Base-by-base conservation (phyloP, 2,797 vertebrate genomes). In the Huso huso region DNA sequence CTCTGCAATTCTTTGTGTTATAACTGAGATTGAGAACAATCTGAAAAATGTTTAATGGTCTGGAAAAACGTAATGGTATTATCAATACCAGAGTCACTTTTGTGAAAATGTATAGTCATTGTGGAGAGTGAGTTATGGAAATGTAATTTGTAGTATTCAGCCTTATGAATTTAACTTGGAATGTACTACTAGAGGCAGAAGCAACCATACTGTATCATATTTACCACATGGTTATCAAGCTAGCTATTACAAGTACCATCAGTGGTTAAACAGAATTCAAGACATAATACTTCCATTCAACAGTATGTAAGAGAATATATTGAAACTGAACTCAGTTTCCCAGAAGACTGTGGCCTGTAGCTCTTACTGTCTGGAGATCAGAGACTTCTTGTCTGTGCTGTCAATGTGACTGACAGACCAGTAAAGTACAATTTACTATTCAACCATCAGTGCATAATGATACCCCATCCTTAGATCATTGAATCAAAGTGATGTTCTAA, bases 401-500 rank as follows among this genome's bases (percentile, higher is more conserved):
- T 82, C 79, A 82, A 67, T 59, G 52, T 82, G 81, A 89, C 71
- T 85, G 86, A 83, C 80, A 87, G 78, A 73, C 53, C 72, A 74
- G 72, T 74, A 72, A 70, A 66, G 69, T 74, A 74, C 69, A 80
- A 75, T 76, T 75, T 74, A 70, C 66, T 66, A 75, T 81, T 78
- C 78, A 78, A 71, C 72, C 75, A 66, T 70, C 68, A 72, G 77
- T 68, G 77, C 68, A 81, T 82, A 84, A 86, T 82, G 79, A 81
- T 77, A 75, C 63, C 75, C 81, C 73, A 78, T 79, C 75, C 72
- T 80, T 75, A 72, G 72, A 79, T 76, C 68, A 70, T 78, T 69
- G 78, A 86, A 86, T 87, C 85, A 87, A 88, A 87, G 81, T 75
- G 68, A 71, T 78, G 66, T 63, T 74, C 79, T 85, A 74, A 77